Conservation (phyloP, 2,888 invertebrate genomes). For the Papilio demoleus region DNA sequence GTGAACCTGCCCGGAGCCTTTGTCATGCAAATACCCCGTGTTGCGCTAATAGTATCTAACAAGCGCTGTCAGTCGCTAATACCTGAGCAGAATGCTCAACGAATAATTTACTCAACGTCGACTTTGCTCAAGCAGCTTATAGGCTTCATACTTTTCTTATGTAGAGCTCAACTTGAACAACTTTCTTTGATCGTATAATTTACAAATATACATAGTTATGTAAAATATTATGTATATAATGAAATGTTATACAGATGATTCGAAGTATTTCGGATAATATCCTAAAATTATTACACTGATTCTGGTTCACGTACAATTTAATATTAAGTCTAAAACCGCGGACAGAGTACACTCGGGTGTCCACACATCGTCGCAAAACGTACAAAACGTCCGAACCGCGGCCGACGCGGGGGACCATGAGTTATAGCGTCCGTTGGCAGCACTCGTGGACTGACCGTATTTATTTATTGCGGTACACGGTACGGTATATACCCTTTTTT, state of each 20-base stretch:
- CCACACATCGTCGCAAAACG: conserved; percentile 45
- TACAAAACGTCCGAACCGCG: conserved; percentile 60
- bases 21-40: conserved; percentile 45
- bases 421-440: conserved; percentile 58
- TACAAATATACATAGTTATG: too few relatives aligned
- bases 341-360: conserved; percentile 42
- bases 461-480: conserved; percentile 30
- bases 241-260: too few relatives aligned
- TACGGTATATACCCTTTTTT: conserved; percentile 14
- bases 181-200: not conserved
- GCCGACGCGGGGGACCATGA: conserved; percentile 59
- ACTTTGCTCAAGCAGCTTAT: conserved; percentile 5
- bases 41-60: conserved; percentile 42
- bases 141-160: conserved; percentile 16
- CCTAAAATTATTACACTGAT: conserved; percentile 3
- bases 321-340: conserved; percentile 43
- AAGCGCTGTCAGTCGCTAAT: conserved; percentile 41
- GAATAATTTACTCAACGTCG: conserved; percentile 30
- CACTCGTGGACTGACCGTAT: conserved; percentile 57
- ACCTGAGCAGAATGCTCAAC: conserved; percentile 25
- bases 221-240: too few relatives aligned
- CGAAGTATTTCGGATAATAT: too few relatives aligned
- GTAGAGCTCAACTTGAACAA: not conserved
- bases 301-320: conserved; percentile 25
- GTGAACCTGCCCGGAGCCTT: conserved; percentile 44